Evolutionary conservation across 2,888 invertebrate genomes (phyloP).

Genomic region (Scrobipalpa costella): DNA sequence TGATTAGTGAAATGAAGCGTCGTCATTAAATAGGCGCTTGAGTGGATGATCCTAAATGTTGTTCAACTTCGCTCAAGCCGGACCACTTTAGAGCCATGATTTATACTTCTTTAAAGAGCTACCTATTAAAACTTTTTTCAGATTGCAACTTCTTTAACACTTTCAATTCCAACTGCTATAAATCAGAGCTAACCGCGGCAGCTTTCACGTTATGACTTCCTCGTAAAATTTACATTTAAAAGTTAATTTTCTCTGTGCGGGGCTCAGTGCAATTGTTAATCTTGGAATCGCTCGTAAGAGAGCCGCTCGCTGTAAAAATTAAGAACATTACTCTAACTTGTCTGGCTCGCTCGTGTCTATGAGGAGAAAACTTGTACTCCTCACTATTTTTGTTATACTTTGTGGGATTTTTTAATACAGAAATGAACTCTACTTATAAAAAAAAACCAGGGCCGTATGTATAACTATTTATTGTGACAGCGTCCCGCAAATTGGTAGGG

Average conservation of each 20-base stretch:
- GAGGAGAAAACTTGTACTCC: too few relatives aligned
- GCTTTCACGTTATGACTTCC: constrained; percentile 79
- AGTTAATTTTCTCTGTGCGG: constrained; percentile 76
- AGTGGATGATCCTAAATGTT: constrained; percentile 51
- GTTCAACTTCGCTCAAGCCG: constrained; percentile 68
- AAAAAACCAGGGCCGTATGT: too few relatives aligned
- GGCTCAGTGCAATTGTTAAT: constrained; percentile 75
- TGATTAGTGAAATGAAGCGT: constrained; percentile 60
- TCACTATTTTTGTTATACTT: too few relatives aligned
- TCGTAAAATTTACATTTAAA: constrained; percentile 81
- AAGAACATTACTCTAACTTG: constrained; percentile 54
- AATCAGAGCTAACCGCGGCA: constrained; percentile 78
- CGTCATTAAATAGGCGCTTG: constrained; percentile 51
- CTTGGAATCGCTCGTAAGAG: constrained; percentile 58
- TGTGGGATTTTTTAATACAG: too few relatives aligned
- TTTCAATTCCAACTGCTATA: constrained; percentile 78
- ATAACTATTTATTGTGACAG: too few relatives aligned
- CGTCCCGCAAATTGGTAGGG: too few relatives aligned
- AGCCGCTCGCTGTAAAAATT: constrained; percentile 52
- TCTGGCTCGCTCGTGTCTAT: constrained; percentile 33
- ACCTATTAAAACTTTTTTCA: constrained; percentile 80
- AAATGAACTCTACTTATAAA: too few relatives aligned
- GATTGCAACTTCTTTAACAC: constrained; percentile 80
- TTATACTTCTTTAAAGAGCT: constrained; percentile 79
- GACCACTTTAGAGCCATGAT: constrained; percentile 69